Conservation (phyloP, 2,113 vertebrate species). For the Euleptes europaea region DNA sequence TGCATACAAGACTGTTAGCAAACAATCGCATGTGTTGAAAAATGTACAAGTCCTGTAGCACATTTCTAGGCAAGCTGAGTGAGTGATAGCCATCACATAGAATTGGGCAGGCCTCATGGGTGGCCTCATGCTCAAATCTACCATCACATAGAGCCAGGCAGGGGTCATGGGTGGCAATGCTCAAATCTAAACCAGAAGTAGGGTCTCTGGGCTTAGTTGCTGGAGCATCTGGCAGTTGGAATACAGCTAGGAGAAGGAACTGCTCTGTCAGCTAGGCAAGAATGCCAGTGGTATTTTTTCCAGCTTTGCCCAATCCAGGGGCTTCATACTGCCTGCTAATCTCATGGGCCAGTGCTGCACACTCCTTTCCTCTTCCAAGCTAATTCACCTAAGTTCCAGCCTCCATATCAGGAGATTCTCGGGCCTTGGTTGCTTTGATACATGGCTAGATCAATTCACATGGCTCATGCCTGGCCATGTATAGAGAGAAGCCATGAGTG, state of each 20-base stretch:
- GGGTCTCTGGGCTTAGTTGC: neutral
- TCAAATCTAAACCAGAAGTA: neutral
- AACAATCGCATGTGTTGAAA: too few species aligned
- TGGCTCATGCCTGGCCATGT: neutral
- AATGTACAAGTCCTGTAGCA: too few species aligned
- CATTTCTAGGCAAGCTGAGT: too few species aligned
- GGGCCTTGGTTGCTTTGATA: neutral
- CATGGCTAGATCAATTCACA: neutral
- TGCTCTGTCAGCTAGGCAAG: neutral
- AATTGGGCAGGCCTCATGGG: too few species aligned
- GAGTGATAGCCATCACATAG: too few species aligned
- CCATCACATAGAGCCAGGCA: neutral
- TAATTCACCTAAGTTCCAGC: neutral
- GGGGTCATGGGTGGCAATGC: neutral
- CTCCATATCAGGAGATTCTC: neutral
- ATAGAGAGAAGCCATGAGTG: neutral
- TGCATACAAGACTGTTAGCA: too few species aligned
- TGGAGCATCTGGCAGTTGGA: neutral
- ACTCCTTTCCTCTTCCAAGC: neutral
- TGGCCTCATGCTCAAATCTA: too few species aligned
- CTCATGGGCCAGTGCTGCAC: neutral
- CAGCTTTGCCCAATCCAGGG: neutral
- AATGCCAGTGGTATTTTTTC: neutral
- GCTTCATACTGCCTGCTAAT: neutral
- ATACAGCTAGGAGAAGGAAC: neutral